Conservation (phyloP, 1,140 invertebrate species). For the Tetramorium alpestre region DNA sequence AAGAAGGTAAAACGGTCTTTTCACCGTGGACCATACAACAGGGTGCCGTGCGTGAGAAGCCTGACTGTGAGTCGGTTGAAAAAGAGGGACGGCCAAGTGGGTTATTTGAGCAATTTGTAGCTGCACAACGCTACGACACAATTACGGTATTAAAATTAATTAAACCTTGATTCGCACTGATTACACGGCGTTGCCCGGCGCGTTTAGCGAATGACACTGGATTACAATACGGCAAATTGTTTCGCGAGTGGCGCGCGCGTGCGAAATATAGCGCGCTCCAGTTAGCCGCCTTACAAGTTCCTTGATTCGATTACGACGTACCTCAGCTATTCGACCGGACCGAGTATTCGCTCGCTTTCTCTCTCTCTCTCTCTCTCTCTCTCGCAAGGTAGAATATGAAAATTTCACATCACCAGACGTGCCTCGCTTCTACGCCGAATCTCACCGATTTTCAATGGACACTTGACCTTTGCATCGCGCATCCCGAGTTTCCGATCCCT, state of each 20-base stretch:
- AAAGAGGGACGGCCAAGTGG: not conserved
- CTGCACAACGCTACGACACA: not conserved
- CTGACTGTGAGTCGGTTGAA: not conserved
- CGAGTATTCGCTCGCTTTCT: not conserved
- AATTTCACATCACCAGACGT: not conserved
- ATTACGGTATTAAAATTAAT: slow-evolving; percentile 46
- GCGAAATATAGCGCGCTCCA: not conserved
- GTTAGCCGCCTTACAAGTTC: not conserved
- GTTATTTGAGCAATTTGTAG: slow-evolving; percentile 22
- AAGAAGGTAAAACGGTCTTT: not conserved
- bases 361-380: too few species aligned
- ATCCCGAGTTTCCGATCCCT: not conserved
- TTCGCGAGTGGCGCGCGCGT: not conserved
- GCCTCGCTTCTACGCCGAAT: slow-evolving; percentile 9
- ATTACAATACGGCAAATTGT: slow-evolving; percentile 25
- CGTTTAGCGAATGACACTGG: slow-evolving; percentile 21
- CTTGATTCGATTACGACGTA: not conserved
- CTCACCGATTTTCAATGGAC: slow-evolving; percentile 38
- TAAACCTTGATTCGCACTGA: slow-evolving; percentile 5
- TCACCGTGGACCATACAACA: not conserved
- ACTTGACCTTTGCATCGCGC: slow-evolving; percentile 39
- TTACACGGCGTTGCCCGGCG: slow-evolving; percentile 7
- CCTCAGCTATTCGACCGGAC: not conserved
- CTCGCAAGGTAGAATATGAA: not conserved
- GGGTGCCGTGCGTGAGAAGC: not conserved